Evolutionary conservation across 2,888 invertebrate species (phyloP), one percentile per base, ranked within the genome.

Genomic region (Prostheceraeus crozeri): DNA sequence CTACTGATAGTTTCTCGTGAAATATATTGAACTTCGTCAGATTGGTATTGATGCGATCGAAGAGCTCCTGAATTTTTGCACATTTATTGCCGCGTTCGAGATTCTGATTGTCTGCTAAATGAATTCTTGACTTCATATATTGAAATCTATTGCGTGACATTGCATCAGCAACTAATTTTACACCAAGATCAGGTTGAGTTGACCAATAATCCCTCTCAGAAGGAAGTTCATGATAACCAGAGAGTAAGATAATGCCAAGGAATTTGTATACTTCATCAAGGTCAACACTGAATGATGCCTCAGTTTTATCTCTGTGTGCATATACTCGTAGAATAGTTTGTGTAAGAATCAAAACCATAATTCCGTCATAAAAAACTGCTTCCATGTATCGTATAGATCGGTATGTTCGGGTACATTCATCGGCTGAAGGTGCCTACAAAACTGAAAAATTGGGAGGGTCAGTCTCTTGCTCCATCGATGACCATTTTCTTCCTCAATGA

Each of bases 121-220:
- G 52, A 28, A 51, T 27, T 14, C 14, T 27, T 21, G 25, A 27
- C 30, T 51, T 51, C 23, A 51, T 51, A 21, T 23, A 27, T 27
- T 21, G 23, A 51, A 51, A 51, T 21, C 52, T 19, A 27, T 51
- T 51, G n/a, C 30, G 16, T 19, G 52, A 21, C 52, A 51, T 51
- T 27, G 25, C 23, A 14, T 16, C 14, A 21, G 23, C 30, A n/a
- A 51, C 52, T 27, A 51, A 23, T 27, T 16, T 16, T 14, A 51
- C 52, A 16, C 52, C 52, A 14, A 51, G 25, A 51, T 51, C 52
- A 19, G 52, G 52, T 14, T 19, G 14, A 23, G 23, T 51, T 51
- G 52, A 51, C 52, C 30, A 51, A 28, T 51, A 51, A 14, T 51
- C 23, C n/a, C 52, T 16, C 25, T 51, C 52, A 19, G 23, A 27